Conservation (phyloP, 2,797 vertebrate species). For the Oryzias dopingdopingensis region DNA sequence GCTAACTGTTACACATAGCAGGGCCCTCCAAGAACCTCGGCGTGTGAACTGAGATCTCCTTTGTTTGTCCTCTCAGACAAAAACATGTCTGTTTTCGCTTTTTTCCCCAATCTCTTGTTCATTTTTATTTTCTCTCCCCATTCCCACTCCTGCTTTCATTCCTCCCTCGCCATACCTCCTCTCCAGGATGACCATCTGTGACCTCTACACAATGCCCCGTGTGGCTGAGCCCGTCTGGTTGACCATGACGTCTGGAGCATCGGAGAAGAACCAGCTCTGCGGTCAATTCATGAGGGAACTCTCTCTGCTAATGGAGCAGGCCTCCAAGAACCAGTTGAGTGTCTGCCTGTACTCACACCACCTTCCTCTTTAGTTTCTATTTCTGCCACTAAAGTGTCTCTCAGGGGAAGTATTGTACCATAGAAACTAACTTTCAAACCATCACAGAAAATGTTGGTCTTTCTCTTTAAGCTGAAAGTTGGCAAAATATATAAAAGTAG, state of each 20-base stretch:
- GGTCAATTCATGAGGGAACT: conserved; percentile 97
- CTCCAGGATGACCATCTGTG: conserved; percentile 91
- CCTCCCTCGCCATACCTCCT: conserved; percentile 23
- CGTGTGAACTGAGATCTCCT: conserved; percentile 68
- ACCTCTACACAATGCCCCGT: conserved; percentile 97
- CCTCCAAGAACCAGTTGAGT: conserved; percentile 97
- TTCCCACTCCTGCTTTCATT: conserved; percentile 40
- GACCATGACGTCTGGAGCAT: conserved; percentile 95
- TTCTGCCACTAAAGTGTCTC: not conserved
- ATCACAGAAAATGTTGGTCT: too few relatives aligned
- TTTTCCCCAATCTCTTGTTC: conserved; percentile 23
- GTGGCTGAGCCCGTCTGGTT: conserved; percentile 97
- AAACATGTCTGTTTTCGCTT: conserved; percentile 58
- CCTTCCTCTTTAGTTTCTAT: not conserved
- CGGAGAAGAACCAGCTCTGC: conserved; percentile 96
- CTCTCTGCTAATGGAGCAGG: conserved; percentile 92
- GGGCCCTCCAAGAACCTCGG: conserved; percentile 66
- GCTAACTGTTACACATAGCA: conserved; percentile 28
- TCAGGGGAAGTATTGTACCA: not conserved
- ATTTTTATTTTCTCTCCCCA: conserved; percentile 39
- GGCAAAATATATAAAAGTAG: too few relatives aligned
- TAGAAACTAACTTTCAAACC: too few relatives aligned
- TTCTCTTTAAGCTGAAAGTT: too few relatives aligned
- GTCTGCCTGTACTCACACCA: conserved; percentile 4
- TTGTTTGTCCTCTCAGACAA: conserved; percentile 75